Base-by-base conservation (phyloP, 2,888 invertebrate species). In the Thysanoteuthis rhombus region DNA sequence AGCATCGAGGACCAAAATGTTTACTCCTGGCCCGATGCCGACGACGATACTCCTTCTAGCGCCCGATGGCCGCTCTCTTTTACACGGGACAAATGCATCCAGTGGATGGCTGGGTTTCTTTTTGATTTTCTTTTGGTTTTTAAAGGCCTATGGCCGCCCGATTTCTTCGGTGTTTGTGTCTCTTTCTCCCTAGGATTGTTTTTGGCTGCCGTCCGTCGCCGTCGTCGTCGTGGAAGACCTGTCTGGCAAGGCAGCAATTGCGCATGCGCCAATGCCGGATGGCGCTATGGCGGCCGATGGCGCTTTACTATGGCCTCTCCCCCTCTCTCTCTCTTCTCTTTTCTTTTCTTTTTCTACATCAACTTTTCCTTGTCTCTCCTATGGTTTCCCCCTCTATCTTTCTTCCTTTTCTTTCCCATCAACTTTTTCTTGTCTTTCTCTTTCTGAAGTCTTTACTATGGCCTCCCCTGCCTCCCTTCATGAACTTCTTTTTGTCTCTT, bases 1-100 rank as follows among this genome's bases (percentile, higher is more conserved):
- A 75, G 75, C 75, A 75, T 75, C 75, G n/a, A n/a, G 75, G 75
- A 75, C 75, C 75, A 75, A 75, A 75, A 75, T 75, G 75, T 75
- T 75, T 75, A 75, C 75, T 75, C 75, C 75, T 75, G 75, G 75
- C 75, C 75, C n/a, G 75, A 75, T 75, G 75, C 75, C n/a, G 75
- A n/a, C 75, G 75, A 75, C n/a, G n/a, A n/a, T n/a, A n/a, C n/a
- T 75, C n/a, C 75, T 75, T 19, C 75, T 75, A 75, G 75, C 16
- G 75, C 75, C 75, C 75, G 75, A 75, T n/a, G n/a, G 75, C 75
- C 75, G 75, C 75, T 75, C n/a, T 75, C 75, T 75, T n/a, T 75
- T 75, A 25, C n/a, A 16, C 10, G n/a, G 75, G 75, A 75, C 16
- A 36, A 75, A 75, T 75, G 75, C 75, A 75, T 75, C 75, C 75